Base-by-base conservation (phyloP, 2,888 invertebrate genomes). In the Glyphotaelius pellucidus region DNA sequence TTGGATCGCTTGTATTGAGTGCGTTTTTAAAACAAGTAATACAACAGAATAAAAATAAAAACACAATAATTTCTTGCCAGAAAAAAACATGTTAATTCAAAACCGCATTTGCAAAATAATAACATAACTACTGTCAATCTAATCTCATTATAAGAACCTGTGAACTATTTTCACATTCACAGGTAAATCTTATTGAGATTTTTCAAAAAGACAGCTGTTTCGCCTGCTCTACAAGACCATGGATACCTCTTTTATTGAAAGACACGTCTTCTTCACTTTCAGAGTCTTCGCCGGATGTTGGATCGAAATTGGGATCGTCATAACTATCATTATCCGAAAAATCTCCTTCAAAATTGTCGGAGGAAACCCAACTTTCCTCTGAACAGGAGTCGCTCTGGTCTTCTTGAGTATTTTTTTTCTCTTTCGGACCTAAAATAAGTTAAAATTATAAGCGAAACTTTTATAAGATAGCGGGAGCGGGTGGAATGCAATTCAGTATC, bases 231-330 rank as follows among this genome's bases (percentile, higher is more conserved):
- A 67, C 67, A 67, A 67, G 67, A 67, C 67, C 67, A 67, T 67
- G 67, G 67, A 67, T 67, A 67, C 67, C 67, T 67, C 67, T 67
- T 67, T 67, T 67, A 67, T 67, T 67, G 67, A 67, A 67, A 67
- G 67, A 67, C 9, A 67, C 67, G 25, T 67, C 67, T 67, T 67
- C 67, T 67, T 67, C 67, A 9, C 67, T 67, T 67, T 67, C 67
- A 67, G 67, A 67, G 67, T 67, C 67, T 67, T 67, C 67, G 9
- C 25, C 25, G 67, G 67, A 67, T 67, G 67, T 67, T n/a, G 67
- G 67, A 67, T 67, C 67, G 67, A 67, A 67, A 67, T 67, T 67
- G 25, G 67, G 67, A 67, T 67, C 67, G 25, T 25, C 67, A 67
- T 67, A 67, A n/a, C 67, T 67, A 67, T 67, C 67, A n/a, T 67